Base-by-base conservation (phyloP, 2,888 invertebrate genomes). In the Drepana falcataria region DNA sequence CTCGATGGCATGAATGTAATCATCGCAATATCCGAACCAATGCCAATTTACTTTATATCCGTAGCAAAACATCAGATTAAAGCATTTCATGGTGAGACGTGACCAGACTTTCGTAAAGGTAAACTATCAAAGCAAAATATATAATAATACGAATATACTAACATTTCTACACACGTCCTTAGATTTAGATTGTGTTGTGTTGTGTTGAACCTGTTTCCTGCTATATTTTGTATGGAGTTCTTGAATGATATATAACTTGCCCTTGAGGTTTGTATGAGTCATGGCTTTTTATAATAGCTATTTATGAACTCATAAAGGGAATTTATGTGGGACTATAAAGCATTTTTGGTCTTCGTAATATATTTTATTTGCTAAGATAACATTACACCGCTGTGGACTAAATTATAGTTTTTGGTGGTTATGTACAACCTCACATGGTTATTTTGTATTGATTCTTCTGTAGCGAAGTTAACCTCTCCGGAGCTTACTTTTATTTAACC, bases 151-250 rank as follows among this genome's bases (percentile, higher is more conserved):
- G 60, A 57, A 59, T 71, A 70, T 69, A 65, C 72, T 74, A 65
- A 64, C 65, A 61, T 77, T 75, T 77, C 81, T 73, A 76, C 69
- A 77, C 81, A 80, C 77, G 79, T 81, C 67, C 21, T 61, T 59
- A 58, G 64, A 63, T 73, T 63, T 64, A 77, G 82, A 84, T 83
- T 75, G 64, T 59, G 65, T 59, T 75, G 64, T 59, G 65, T 59
- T 64, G 57, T 52, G 47, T 56, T 49, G 44, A 48, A 53, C 44
- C 53, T 48, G 40, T 51, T 52, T 58, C 59, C 56, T 57, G 61
- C 60, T 21, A 34, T 48, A 55, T 51, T 51, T 64, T 59, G 56
- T 56, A 59, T 60, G 65, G 59, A 63, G 66, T 51, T 58, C 53
- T 52, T 55, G 49, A 57, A 57, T 61, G 57, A 59, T 54, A 57